These are phyloP conservation scores for Microctonus hyperodae DNA, from an alignment of 2,888 invertebrate genomes.

Conservation along the genomic window DNA sequence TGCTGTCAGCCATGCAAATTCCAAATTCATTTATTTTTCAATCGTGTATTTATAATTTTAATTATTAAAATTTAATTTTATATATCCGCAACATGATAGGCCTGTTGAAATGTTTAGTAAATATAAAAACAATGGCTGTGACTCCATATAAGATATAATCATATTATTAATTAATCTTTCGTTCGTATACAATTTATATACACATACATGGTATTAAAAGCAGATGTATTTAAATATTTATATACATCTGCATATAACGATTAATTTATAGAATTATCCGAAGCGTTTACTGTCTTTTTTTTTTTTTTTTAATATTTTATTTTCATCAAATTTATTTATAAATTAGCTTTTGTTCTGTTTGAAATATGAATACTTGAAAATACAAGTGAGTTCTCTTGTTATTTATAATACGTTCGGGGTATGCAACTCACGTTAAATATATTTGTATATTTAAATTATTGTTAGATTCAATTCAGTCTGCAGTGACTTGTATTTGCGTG, in stretches of 20 bases:
- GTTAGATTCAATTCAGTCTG: conserved; percentile 5
- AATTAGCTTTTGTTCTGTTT: not conserved
- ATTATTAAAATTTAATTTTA: not conserved
- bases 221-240: conserved; percentile 34
- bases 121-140: conserved; percentile 18
- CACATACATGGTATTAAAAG: conserved; percentile 2
- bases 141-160: conserved; percentile 24
- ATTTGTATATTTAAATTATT: conserved; percentile 11
- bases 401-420: conserved; percentile 46
- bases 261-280: conserved; percentile 39
- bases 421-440: conserved; percentile 34
- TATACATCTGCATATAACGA: conserved; percentile 30
- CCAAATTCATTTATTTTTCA: not conserved
- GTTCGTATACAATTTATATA: conserved; percentile 12
- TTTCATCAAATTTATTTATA: conserved; percentile 38
- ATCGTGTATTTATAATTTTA: not conserved
- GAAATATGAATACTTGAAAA: conserved; percentile 53
- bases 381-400: conserved; percentile 55
- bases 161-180: conserved; percentile 41
- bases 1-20: conserved; percentile 2
- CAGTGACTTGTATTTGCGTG: not conserved
- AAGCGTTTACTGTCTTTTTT: conserved; percentile 43
- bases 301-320: too few species aligned
- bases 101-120: conserved; percentile 9
- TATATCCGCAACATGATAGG: not conserved